Evolutionary conservation across 2,797 vertebrate species (phyloP).

Genomic region (Falco peregrinus): DNA sequence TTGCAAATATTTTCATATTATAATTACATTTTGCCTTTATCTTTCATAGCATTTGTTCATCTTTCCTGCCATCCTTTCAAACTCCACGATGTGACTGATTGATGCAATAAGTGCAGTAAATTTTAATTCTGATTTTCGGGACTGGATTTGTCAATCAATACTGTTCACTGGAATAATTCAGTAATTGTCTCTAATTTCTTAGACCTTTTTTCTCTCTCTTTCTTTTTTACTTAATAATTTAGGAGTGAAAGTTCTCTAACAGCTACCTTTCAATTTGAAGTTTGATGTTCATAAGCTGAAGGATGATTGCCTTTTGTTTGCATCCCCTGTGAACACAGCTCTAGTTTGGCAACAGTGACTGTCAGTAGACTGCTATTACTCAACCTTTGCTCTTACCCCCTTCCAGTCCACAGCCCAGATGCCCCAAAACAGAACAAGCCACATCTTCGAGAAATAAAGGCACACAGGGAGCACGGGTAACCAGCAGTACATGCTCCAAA

Average conservation of each 20-base stretch:
- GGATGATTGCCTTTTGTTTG: not conserved
- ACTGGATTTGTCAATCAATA: slow-evolving; percentile 71
- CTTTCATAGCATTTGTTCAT: slow-evolving; percentile 59
- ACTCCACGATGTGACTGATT: slow-evolving; percentile 67
- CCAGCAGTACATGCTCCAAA: not conserved
- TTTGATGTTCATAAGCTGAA: not conserved
- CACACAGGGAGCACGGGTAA: not conserved
- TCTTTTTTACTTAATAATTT: slow-evolving; percentile 10
- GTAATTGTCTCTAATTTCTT: slow-evolving; percentile 51
- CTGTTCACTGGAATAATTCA: slow-evolving; percentile 52
- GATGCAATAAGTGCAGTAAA: slow-evolving; percentile 71
- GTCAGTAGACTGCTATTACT: not conserved
- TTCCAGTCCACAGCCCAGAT: not conserved
- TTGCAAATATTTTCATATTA: slow-evolving; percentile 69
- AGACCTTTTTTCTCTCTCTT: not conserved
- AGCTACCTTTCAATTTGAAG: not conserved
- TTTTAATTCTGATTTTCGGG: slow-evolving; percentile 70
- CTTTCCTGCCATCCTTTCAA: slow-evolving; percentile 57
- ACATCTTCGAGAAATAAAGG: not conserved
- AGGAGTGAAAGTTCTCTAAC: not conserved
- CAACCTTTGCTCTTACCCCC: not conserved
- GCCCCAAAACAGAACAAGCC: not conserved
- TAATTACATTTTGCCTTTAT: slow-evolving; percentile 63
- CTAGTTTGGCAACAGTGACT: not conserved
- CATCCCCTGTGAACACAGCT: not conserved